Evolutionary conservation across 35 echinoderm and acorn worm species (phyloP).

Genomic region (Ophioderma brevispina): DNA sequence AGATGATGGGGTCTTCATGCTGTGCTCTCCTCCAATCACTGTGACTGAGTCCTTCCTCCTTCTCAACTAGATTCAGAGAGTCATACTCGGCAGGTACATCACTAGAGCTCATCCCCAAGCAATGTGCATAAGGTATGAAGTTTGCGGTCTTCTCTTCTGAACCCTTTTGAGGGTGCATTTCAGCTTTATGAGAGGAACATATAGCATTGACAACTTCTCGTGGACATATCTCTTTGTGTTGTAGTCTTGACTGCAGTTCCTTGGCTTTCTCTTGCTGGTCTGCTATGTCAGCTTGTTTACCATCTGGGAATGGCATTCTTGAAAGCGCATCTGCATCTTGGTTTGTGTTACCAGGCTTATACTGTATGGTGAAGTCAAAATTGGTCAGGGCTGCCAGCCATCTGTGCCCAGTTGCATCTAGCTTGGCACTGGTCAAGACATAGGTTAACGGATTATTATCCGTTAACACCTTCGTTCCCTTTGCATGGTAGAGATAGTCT

Average conservation of each 20-base stretch:
- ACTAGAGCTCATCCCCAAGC: too few relatives aligned
- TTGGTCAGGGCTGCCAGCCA: conserved; percentile 57
- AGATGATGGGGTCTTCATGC: background rate
- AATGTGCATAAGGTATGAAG: background rate
- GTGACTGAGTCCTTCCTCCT: too few relatives aligned
- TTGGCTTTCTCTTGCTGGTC: background rate
- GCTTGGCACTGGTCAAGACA: conserved; percentile 59
- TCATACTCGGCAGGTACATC: too few relatives aligned
- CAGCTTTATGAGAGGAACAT: background rate
- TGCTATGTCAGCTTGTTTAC: background rate
- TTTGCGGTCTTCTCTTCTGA: too few relatives aligned
- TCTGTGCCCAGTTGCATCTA: conserved; percentile 71
- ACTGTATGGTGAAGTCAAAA: conserved; percentile 60
- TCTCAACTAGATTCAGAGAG: too few relatives aligned
- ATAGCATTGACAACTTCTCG: background rate
- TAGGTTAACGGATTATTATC: conserved; percentile 79
- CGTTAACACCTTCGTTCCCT: conserved; percentile 45
- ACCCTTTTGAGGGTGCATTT: too few relatives aligned
- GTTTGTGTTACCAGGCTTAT: conserved; percentile 32
- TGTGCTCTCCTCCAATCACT: background rate
- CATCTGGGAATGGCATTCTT: background rate
- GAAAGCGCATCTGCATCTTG: conserved; percentile 51
- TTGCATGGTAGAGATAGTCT: conserved; percentile 30
- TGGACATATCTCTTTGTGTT: background rate
- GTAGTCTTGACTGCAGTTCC: too few relatives aligned